Conservation (phyloP, 2,797 vertebrate genomes). For the Sandelia bainsii region DNA sequence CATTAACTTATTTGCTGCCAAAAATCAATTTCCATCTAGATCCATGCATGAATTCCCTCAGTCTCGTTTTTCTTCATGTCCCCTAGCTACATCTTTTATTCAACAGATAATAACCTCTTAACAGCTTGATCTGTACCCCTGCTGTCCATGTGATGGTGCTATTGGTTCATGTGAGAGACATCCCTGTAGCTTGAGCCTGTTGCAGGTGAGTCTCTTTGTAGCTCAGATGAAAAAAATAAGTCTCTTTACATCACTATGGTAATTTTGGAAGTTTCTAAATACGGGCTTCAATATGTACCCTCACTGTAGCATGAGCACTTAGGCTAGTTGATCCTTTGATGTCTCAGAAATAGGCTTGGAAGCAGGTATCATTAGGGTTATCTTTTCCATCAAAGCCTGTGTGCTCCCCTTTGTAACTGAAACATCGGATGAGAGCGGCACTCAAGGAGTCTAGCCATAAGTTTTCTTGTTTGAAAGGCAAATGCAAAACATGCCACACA, state of each 20-base stretch:
- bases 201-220: constrained; percentile 9
- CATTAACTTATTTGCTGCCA: background rate
- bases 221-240: constrained; percentile 33
- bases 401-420: constrained; percentile 67
- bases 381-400: constrained; percentile 71
- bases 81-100: constrained; percentile 34
- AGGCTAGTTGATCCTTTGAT: constrained; percentile 80
- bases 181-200: background rate
- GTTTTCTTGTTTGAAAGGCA: constrained; percentile 50
- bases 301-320: constrained; percentile 68
- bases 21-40: constrained; percentile 6
- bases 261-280: constrained; percentile 65
- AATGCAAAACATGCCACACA: constrained; percentile 32
- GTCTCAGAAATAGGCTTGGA: constrained; percentile 70
- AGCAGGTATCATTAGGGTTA: constrained; percentile 74
- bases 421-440: constrained; percentile 52
- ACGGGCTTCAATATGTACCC: constrained; percentile 46
- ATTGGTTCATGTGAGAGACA: constrained; percentile 44
- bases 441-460: constrained; percentile 42
- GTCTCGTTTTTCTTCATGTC: constrained; percentile 12
- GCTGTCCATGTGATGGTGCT: constrained; percentile 67
- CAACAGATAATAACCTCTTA: constrained; percentile 1
- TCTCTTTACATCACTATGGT: constrained; percentile 49
- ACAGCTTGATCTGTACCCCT: background rate
- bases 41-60: constrained; percentile 22